A percentile compares a stretch with the other conserved stretches of the same genome.
Evolutionary conservation across 2,888 invertebrate genomes (phyloP).

Genomic region (Cheiracanthium punctorium): DNA sequence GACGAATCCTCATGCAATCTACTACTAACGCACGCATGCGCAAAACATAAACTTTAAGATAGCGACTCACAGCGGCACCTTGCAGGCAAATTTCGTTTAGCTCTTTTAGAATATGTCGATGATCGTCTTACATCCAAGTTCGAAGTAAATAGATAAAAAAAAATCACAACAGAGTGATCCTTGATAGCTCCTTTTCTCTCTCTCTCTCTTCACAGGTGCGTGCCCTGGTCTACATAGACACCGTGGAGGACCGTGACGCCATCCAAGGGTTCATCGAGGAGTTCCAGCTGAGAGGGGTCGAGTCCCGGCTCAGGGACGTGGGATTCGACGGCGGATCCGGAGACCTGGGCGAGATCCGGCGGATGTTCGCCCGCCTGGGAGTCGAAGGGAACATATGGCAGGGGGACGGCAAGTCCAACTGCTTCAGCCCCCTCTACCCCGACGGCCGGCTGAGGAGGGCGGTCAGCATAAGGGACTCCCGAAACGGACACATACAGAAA

Average conservation of each 20-base stretch:
- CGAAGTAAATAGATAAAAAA: too few relatives aligned
- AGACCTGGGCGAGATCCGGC: slow-evolving; percentile 66
- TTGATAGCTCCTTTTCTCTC: too few relatives aligned
- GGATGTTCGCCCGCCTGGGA: slow-evolving; percentile 68
- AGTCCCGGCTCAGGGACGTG: slow-evolving; percentile 36
- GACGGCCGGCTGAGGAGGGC: slow-evolving; percentile 69
- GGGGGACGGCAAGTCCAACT: slow-evolving; percentile 72
- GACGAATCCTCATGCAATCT: too few relatives aligned
- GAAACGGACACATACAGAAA: slow-evolving; percentile 59
- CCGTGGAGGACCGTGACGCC: slow-evolving; percentile 4
- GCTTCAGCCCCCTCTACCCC: slow-evolving; percentile 71
- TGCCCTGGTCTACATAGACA: slow-evolving; percentile 31
- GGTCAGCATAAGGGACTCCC: slow-evolving; percentile 58
- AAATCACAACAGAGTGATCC: too few relatives aligned
- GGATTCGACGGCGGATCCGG: slow-evolving; percentile 72
- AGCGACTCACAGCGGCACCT: too few relatives aligned
- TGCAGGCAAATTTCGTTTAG: too few relatives aligned
- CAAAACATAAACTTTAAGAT: too few relatives aligned
- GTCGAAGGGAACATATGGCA: slow-evolving; percentile 72
- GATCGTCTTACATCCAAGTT: too few relatives aligned
- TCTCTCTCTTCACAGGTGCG: slow-evolving; percentile 25
- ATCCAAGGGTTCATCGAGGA: slow-evolving; percentile 35
- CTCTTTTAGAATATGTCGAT: too few relatives aligned
- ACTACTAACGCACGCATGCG: too few relatives aligned
- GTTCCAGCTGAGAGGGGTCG: slow-evolving; percentile 23